Base-by-base conservation (phyloP, 2,113 vertebrate genomes). In the Gambusia affinis region DNA sequence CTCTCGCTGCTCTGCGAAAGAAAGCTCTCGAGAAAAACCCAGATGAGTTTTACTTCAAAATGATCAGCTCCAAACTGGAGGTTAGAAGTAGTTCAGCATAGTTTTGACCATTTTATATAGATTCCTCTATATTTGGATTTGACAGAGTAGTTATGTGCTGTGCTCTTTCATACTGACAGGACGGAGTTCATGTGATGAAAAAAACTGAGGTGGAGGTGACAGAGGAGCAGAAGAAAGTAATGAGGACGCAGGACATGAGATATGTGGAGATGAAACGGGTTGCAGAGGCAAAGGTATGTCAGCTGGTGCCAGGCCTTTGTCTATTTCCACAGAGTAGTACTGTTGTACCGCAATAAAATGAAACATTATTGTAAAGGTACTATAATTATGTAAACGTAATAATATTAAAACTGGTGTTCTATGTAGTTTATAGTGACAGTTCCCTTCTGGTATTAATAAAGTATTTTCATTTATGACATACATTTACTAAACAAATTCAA, bases 1-100 rank as follows among this genome's bases (percentile, higher is more conserved):
- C 94, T 0, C 95, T 99, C 64, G 79, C 88, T 82, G 97, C 96
- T 0, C 94, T 99, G 60, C 95, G 95, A 1, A 97, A 95, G 91
- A 98, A 97, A 87, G 97, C 97, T 14, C 88, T 96, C 94, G 96
- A 98, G 65, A 98, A 97, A 91, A 99, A 99, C 85, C 96, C 96
- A 0, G 97, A 99, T 94, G 98, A 99, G 88, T 99, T 99, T 92
- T 97, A 99, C 88, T 96, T 93, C 85, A 97, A 96, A 62, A 99
- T 99, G 98, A 96, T 97, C 76, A 95, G 87, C 8, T 78, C 95
- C 1, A 84, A 95, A 67, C 92, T 98, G 65, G 85, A 97, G 96
- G 98, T 97, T n/a, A 24, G 22, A n/a, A 14, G n/a, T 31, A 19
- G 39, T 29, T 30, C 22, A 66, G 15, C 47, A 60, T 69, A 35